Base-by-base conservation (phyloP, 2,888 invertebrate species). In the Cephonodes hylas region DNA sequence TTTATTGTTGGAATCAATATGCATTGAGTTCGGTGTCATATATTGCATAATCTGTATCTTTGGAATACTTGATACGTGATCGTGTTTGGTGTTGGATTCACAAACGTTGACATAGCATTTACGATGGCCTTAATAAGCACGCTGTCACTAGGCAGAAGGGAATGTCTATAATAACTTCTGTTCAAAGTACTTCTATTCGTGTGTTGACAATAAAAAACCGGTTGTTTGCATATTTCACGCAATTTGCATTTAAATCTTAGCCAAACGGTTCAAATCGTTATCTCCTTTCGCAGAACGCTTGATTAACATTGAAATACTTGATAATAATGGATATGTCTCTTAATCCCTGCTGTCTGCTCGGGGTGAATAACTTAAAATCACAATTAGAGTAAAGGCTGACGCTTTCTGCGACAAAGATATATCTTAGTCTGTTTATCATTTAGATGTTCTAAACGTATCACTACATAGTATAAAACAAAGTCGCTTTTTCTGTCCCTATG, bases 201-300 rank as follows among this genome's bases (percentile, higher is more conserved):
- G 20, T 46, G 23, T 22, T n/a, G n/a, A 46, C n/a, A 23, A 22
- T 46, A 46, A 46, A 45, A 46, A 46, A 7, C 27, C 48, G n/a
- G 53, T 53, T 31, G 18, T 25, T 8, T 7, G 48, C 18, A 7
- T 18, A 53, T 31, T 53, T 53, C 27, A 53, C 27, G 15, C 48
- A 7, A 53, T 53, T 53, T 27, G 48, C 48, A 53, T 53, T 44
- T 27, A 53, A 53, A 53, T 15, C 31, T 18, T 31, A 53, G 53
- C 3, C 18, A 31, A 53, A 31, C 10, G 53, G 25, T 53, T 53
- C 4, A 53, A 53, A 53, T 53, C 31, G 53, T 31, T 53, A 27
- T 53, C 53, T 53, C 53, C 10, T 27, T 15, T 10, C 53, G 10
- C 53, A 53, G 18, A 8, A 53, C 53, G 31, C 53, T 53, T 53